Evolutionary conservation across 1,140 invertebrate species (phyloP), one percentile per base, ranked within the genome.

Genomic region (Notospermus geniculatus): DNA sequence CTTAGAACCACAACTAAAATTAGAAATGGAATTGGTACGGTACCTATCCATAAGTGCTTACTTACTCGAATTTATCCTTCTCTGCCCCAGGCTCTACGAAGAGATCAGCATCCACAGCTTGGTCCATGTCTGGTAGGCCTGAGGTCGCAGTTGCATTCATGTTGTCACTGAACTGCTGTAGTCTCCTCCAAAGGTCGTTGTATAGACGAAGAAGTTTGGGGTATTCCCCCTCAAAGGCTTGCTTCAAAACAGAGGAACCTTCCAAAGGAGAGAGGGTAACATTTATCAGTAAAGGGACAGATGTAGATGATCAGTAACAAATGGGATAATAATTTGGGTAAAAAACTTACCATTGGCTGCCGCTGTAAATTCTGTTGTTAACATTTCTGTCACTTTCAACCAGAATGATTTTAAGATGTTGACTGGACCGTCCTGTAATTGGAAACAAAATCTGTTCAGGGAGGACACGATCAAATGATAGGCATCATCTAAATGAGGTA

Each of bases 211-310:
- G 81, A 56, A 95, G 83, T 76, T 91, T 93, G 19, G 92, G 92
- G 81, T 89, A 95, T 79, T 95, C 92, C 53, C 89, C 89, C 82
- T 95, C 92, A 57, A 95, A 84, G 39, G 90, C 88, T 81, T 93
- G 90, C 71, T 89, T 91, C n/a, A 93, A 84, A 69, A 89, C 87
- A 46, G 86, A 83, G 0, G 89, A 88, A 54, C 78, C 84, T 85
- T n/a, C n/a, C n/a, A n/a, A n/a, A 36, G 32, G 32, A 36, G 32
- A 36, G 32, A 36, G 15, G 15, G 32, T n/a, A n/a, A n/a, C n/a
- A n/a, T n/a, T n/a, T n/a, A n/a, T n/a, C n/a, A n/a, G n/a, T n/a
- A n/a, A n/a, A n/a, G n/a, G n/a, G n/a, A n/a, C n/a, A n/a, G n/a
- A n/a, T n/a, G n/a, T n/a, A n/a, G n/a, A n/a, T n/a, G n/a, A n/a